Conservation (phyloP, 2,113 vertebrate genomes). For the Colistium nudipinnis region DNA sequence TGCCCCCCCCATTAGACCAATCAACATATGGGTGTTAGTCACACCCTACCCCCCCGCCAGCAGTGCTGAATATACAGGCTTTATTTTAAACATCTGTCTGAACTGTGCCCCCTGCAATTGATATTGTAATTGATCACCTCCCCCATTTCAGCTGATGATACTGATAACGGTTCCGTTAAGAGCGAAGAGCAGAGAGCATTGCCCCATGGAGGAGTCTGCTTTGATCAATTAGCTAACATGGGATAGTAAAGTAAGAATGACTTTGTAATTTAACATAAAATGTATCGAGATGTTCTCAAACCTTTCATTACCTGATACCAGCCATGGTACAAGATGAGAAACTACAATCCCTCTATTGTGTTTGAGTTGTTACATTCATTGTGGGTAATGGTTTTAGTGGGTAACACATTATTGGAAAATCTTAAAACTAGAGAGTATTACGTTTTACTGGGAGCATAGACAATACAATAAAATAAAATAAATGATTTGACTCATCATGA, state of each 20-base stretch:
- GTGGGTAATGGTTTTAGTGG: neutral
- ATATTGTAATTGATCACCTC: constrained; percentile 63
- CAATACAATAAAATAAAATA: neutral
- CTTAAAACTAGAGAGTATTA: neutral
- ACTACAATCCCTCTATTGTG: neutral
- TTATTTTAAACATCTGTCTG: constrained; percentile 57
- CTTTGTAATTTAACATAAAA: neutral
- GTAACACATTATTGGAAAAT: neutral
- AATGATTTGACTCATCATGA: neutral
- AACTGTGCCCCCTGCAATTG: constrained; percentile 35
- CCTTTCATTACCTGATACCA: neutral
- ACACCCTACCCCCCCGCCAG: neutral
- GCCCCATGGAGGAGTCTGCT: constrained; percentile 9
- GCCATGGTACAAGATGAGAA: neutral
- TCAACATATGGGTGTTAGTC: constrained; percentile 40
- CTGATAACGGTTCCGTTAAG: constrained; percentile 38
- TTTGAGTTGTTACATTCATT: neutral
- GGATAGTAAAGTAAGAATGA: neutral
- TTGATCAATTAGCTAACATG: constrained; percentile 23
- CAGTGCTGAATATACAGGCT: constrained; percentile 62
- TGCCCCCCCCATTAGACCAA: constrained; percentile 23
- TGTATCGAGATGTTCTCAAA: neutral
- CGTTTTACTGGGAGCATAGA: neutral
- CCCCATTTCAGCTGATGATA: constrained; percentile 41
- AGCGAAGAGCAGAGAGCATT: constrained; percentile 32